phyloP scores from a whole-genome alignment of 2,797 vertebrate species.

The Myotis daubentonii region DNA sequence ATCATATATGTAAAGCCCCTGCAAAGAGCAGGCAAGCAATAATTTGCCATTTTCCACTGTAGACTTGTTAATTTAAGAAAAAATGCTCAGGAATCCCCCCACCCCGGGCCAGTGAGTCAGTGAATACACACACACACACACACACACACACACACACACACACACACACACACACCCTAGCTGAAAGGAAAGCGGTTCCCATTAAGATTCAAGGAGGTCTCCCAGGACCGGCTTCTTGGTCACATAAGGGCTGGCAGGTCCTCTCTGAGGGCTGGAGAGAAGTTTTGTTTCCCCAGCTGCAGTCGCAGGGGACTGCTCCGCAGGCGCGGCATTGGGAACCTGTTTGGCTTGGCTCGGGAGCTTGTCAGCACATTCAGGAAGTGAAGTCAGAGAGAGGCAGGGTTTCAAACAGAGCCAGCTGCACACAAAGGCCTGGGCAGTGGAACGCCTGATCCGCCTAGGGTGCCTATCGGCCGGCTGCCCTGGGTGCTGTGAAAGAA shows the following conservation, averaged over 20 bases:
- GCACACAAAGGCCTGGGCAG: conserved; percentile 80
- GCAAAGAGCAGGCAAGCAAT: background rate
- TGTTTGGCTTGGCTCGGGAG: conserved; percentile 87
- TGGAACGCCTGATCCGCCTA: conserved; percentile 78
- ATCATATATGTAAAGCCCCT: background rate
- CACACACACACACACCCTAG: background rate
- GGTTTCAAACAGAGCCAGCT: conserved; percentile 84
- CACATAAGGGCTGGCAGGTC: conserved; percentile 77
- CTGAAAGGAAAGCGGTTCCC: conserved; percentile 67
- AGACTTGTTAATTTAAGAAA: conserved; percentile 53
- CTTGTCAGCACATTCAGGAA: conserved; percentile 88
- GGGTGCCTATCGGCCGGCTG: conserved; percentile 72
- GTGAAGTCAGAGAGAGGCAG: conserved; percentile 86
- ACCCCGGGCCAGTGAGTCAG: background rate
- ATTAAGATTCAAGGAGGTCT: conserved; percentile 74
- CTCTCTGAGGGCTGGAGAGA: conserved; percentile 79
- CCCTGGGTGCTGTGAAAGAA: conserved; percentile 43
- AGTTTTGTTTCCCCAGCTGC: conserved; percentile 88
- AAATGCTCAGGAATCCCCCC: background rate
- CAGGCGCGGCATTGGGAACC: conserved; percentile 86
- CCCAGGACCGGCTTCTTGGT: conserved; percentile 68
- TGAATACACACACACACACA: background rate
- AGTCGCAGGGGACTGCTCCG: conserved; percentile 85
- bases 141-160: background rate
- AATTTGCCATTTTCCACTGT: conserved; percentile 19